A percentile compares a stretch with the other conserved stretches of the same genome.
phyloP scores from a whole-genome alignment of 2,797 vertebrate genomes.

The Myripristis jacobus region DNA sequence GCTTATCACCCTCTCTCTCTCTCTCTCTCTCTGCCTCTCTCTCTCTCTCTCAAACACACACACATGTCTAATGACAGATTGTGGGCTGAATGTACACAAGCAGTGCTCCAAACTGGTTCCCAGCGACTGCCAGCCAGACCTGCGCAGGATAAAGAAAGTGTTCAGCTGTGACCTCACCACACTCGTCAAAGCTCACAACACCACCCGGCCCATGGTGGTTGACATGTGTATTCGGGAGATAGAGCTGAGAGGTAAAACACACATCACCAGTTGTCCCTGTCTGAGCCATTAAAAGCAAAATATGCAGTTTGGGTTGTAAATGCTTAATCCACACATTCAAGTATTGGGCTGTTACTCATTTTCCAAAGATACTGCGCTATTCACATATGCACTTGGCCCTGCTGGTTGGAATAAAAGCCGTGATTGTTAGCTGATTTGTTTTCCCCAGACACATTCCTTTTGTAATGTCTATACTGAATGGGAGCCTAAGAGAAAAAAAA shows the following conservation, averaged over 20 bases:
- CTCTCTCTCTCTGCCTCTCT: conserved; percentile 19
- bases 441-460: not conserved
- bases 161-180: conserved; percentile 99
- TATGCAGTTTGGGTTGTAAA: not conserved
- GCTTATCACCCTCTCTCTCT: conserved; percentile 50
- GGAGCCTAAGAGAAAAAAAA: not conserved
- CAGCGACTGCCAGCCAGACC: conserved; percentile 97
- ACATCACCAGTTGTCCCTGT: not conserved
- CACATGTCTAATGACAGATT: conserved; percentile 82
- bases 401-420: conserved; percentile 3
- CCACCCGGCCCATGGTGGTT: conserved; percentile 95
- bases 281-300: not conserved
- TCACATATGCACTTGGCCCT: not conserved
- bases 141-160: conserved; percentile 96
- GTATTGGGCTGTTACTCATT: not conserved
- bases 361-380: not conserved
- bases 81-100: conserved; percentile 97
- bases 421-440: not conserved
- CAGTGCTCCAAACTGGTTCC: conserved; percentile 98
- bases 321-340: not conserved
- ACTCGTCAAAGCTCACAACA: conserved; percentile 96
- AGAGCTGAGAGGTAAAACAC: conserved; percentile 93
- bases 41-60: conserved; percentile 5
- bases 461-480: not conserved
- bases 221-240: conserved; percentile 98